Percentiles rank a stretch among this genome's conserved stretches.
These are phyloP conservation scores for Leptestheria dahalacensis DNA, from an alignment of 1,140 invertebrate genomes.

Conservation along the genomic window DNA sequence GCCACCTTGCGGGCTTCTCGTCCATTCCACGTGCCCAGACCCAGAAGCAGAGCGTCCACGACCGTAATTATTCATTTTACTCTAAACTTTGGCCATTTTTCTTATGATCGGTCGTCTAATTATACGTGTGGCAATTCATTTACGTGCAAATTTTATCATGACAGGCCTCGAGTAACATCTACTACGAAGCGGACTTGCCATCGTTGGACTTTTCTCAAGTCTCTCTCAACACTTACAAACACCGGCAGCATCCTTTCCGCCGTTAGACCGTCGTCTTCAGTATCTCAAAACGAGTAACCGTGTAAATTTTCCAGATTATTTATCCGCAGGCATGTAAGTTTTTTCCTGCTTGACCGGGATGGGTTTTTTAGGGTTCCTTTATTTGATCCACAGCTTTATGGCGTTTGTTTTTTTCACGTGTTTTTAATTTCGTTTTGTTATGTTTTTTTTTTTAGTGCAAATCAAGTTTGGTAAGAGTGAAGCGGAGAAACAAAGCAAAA, in stretches of 20 bases:
- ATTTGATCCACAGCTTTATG: no score
- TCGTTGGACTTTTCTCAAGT: slow-evolving; percentile 3
- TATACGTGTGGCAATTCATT: background rate
- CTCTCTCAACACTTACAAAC: slow-evolving; percentile 7
- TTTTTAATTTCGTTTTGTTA: no score
- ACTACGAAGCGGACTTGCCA: slow-evolving; percentile 56
- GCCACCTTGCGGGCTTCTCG: slow-evolving; percentile 47
- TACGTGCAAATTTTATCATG: slow-evolving; percentile 20
- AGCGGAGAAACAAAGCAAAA: no score
- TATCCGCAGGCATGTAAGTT: no score
- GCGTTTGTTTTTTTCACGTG: no score
- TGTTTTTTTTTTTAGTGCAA: no score
- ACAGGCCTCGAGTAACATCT: slow-evolving; percentile 69
- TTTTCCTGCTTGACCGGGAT: no score
- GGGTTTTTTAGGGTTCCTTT: no score
- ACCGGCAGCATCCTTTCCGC: background rate
- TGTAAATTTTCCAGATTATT: background rate
- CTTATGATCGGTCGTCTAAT: background rate
- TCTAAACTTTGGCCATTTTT: background rate
- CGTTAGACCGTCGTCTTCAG: background rate
- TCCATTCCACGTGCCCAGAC: slow-evolving; percentile 52
- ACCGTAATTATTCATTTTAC: slow-evolving; percentile 34
- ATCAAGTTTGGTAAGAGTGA: no score
- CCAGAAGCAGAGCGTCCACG: slow-evolving; percentile 55
- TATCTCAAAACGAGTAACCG: background rate